Percentiles rank a stretch among this genome's conserved stretches.
phyloP scores from a whole-genome alignment of 2,888 invertebrate species.

The Spilarctia lutea region DNA sequence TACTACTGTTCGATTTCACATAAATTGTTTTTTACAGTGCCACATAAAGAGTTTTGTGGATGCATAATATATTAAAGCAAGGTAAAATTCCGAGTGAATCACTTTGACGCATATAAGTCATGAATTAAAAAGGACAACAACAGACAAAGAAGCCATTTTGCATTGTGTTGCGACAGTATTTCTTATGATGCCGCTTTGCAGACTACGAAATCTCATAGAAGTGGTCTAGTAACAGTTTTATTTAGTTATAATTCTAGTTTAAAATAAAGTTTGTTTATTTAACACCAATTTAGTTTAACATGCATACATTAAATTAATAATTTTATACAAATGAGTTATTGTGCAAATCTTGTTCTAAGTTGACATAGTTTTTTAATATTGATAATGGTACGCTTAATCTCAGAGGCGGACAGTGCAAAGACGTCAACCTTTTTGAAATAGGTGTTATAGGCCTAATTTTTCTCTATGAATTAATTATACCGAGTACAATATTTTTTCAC shows the following conservation, averaged over 20 bases:
- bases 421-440: too few relatives aligned
- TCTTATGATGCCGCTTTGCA: constrained; percentile 77
- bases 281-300: too few relatives aligned
- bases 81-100: constrained; percentile 74
- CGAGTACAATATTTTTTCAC: not conserved
- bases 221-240: not conserved
- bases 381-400: too few relatives aligned
- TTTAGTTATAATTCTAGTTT: not conserved
- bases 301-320: too few relatives aligned
- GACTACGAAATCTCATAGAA: constrained; percentile 60
- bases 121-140: constrained; percentile 85
- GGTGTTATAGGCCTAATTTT: too few relatives aligned
- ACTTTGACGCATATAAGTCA: constrained; percentile 84
- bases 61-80: constrained; percentile 42
- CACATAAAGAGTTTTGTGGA: constrained; percentile 20
- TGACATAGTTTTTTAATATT: too few relatives aligned
- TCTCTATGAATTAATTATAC: not conserved
- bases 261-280: too few relatives aligned
- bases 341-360: too few relatives aligned
- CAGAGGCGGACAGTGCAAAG: too few relatives aligned
- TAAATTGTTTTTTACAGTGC: constrained; percentile 31
- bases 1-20: constrained; percentile 20
- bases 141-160: constrained; percentile 84
- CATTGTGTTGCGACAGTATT: constrained; percentile 82
- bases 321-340: not conserved